phyloP scores from a whole-genome alignment of 2,797 vertebrate species.

The Pteropus rufus region DNA sequence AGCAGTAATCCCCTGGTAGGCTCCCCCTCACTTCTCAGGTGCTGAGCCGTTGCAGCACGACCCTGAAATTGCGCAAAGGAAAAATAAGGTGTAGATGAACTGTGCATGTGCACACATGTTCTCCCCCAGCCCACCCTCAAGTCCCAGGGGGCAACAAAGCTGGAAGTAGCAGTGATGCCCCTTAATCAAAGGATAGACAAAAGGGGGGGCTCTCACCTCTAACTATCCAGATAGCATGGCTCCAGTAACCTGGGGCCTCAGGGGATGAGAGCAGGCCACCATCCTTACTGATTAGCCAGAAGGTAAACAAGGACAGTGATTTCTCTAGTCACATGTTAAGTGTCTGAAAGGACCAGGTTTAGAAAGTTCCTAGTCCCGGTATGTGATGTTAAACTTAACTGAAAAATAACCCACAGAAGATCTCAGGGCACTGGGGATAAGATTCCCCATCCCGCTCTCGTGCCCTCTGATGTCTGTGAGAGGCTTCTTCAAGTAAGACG shows the following conservation, averaged over 20 bases:
- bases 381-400: background rate
- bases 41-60: background rate
- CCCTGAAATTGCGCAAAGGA: constrained; percentile 69
- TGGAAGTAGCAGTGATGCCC: background rate
- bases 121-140: background rate
- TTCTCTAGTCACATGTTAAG: background rate
- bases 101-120: background rate
- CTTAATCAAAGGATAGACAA: background rate
- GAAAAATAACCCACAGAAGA: background rate
- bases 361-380: background rate
- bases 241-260: background rate
- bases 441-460: background rate
- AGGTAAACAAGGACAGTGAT: constrained; percentile 40
- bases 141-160: background rate
- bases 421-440: background rate
- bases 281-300: constrained; percentile 12
- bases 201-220: background rate
- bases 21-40: constrained; percentile 28
- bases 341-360: background rate
- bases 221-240: background rate
- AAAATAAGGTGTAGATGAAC: constrained; percentile 43
- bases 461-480: background rate
- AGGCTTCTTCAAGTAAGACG: background rate
- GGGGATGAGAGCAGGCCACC: background rate
- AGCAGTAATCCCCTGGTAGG: constrained; percentile 59